Base-by-base conservation (phyloP, 2,797 vertebrate species). In the Argyrosomus regius region DNA sequence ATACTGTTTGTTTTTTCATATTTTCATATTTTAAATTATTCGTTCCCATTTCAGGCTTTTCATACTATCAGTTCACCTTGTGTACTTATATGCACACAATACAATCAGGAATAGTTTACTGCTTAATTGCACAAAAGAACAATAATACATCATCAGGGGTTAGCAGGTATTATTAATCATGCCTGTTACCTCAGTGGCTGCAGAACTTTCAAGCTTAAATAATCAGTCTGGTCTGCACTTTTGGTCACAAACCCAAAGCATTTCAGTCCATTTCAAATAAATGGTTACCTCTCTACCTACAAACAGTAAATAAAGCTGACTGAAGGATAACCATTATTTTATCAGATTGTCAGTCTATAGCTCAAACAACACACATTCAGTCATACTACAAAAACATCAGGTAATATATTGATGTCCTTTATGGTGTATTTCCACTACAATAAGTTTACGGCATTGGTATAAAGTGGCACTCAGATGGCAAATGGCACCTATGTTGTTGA, bases 101-200 rank as follows among this genome's bases (percentile, higher is more conserved):
- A 48, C 14, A 58, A 65, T 62, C 39, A 43, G 26, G 7, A 39
- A 45, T 53, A 63, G 20, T 39, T 54, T 43, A 12, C 46, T 61
- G 54, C 16, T 24, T 75, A 39, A 63, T 52, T 69, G 3, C 57
- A 65, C 26, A 18, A 41, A 22, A 22, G 41, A 48, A 60, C 7
- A 64, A 78, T 22, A 49, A 61, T 41, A 13, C 4, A 76, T 67
- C 53, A 63, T 31, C 56, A 76, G 57, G 26, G 41, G 28, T 66
- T 41, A 49, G 43, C 31, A 57, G 53, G 20, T 62, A 14, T 62
- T 31, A 63, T 68, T 49, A 68, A 49, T 54, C 28, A 57, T 58
- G n/a, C 26, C 20, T 22, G 24, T 52, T 22, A 6, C 16, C 35
- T 71, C n/a, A 58, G 12, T 31, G 3, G n/a, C 13, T 70, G 35